Evolutionary conservation across 2,797 vertebrate species (phyloP).

Genomic region (Chlorospingus flavigularis): DNA sequence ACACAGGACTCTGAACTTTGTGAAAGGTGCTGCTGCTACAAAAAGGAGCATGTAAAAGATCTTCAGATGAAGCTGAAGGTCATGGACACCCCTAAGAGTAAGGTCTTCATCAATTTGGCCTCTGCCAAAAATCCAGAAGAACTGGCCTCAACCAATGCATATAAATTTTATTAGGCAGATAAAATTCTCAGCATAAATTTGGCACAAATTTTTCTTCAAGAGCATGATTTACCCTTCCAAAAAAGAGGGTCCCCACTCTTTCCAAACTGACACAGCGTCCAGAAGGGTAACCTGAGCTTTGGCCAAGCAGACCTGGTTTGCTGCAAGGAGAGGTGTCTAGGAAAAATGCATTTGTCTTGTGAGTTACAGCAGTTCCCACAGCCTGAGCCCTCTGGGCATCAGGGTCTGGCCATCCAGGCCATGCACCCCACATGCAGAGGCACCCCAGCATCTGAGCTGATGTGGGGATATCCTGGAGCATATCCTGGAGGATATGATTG

Average conservation of each 20-base stretch:
- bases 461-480: neutral
- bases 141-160: neutral
- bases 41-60: neutral
- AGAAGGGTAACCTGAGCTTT: neutral
- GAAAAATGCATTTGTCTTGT: neutral
- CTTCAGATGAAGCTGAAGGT: neutral
- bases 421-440: neutral
- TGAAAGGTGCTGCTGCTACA: neutral
- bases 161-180: neutral
- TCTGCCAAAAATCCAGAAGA: neutral
- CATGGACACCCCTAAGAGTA: neutral
- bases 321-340: neutral
- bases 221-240: neutral
- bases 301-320: neutral
- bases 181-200: neutral
- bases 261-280: neutral
- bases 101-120: neutral
- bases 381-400: neutral
- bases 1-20: neutral
- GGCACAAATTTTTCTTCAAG: neutral
- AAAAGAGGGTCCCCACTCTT: neutral
- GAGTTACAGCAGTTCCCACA: neutral
- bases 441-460: neutral
- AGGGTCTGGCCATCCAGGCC: neutral
- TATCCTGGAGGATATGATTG: fast-evolving